These are phyloP conservation scores for Antheraea mylitta DNA, from an alignment of 1,140 invertebrate genomes.

Conservation along the genomic window DNA sequence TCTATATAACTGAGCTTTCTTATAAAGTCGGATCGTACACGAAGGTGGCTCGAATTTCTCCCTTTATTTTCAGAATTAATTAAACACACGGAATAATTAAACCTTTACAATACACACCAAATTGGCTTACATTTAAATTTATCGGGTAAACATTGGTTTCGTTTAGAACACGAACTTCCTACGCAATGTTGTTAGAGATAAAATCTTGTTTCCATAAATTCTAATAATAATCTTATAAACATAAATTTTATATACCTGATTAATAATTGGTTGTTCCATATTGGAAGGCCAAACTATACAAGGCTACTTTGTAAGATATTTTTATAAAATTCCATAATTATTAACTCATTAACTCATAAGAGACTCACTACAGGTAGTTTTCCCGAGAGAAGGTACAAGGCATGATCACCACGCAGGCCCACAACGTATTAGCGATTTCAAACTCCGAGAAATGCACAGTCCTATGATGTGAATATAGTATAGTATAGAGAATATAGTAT, in stretches of 20 bases:
- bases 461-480: no score
- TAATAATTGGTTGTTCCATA: constrained; percentile 10
- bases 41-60: not conserved
- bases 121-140: constrained; percentile 5
- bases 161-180: not conserved
- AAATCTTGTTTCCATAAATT: not conserved
- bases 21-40: not conserved
- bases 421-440: no score
- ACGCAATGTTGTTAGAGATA: constrained; percentile 1
- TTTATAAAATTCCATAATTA: not conserved
- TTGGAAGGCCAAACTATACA: not conserved
- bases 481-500: no score
- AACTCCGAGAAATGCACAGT: no score
- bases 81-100: not conserved
- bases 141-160: not conserved
- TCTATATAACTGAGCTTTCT: not conserved
- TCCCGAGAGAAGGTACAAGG: no score
- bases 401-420: no score
- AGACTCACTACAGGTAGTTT: no score
- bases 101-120: not conserved
- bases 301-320: not conserved
- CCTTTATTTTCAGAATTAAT: not conserved
- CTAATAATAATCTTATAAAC: not conserved
- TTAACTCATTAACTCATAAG: no score
- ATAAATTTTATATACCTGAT: not conserved